Conservation (phyloP, 2,888 invertebrate genomes). For the Poecilobothrus nobilitatus region DNA sequence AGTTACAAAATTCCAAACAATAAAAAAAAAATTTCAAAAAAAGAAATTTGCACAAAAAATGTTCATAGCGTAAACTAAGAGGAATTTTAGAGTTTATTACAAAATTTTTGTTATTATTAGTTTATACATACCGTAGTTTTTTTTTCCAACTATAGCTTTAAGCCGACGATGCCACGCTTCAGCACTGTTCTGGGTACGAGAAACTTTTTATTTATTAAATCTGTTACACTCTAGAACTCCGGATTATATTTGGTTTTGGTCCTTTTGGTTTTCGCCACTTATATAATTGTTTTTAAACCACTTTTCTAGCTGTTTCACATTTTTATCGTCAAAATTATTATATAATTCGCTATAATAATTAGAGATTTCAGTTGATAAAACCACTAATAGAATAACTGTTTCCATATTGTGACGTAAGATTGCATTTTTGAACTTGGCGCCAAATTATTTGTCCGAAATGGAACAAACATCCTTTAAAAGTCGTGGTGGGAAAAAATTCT, state of each 20-base stretch:
- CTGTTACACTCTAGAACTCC: too few relatives aligned
- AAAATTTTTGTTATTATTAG: too few relatives aligned
- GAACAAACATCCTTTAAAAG: too few relatives aligned
- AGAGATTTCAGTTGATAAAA: not conserved
- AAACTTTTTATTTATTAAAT: not conserved
- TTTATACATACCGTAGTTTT: constrained; percentile 8
- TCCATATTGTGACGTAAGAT: not conserved
- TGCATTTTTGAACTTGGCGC: not conserved
- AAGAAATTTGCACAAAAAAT: too few relatives aligned
- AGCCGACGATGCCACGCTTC: too few relatives aligned
- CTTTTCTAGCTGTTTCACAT: not conserved
- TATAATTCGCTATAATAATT: not conserved
- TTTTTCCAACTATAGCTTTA: constrained; percentile 9
- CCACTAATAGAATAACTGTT: not conserved
- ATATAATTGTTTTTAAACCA: not conserved
- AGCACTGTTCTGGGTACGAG: constrained; percentile 8
- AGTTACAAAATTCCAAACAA: too few relatives aligned
- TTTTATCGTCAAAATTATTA: not conserved
- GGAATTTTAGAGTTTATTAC: too few relatives aligned
- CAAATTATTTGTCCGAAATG: not conserved
- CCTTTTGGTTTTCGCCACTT: not conserved
- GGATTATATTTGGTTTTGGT: not conserved
- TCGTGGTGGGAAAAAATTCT: too few relatives aligned
- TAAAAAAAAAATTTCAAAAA: too few relatives aligned
- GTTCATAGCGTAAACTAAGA: too few relatives aligned